phyloP scores from a whole-genome alignment of 1,140 invertebrate genomes.

The Lasioglossum baleicum region DNA sequence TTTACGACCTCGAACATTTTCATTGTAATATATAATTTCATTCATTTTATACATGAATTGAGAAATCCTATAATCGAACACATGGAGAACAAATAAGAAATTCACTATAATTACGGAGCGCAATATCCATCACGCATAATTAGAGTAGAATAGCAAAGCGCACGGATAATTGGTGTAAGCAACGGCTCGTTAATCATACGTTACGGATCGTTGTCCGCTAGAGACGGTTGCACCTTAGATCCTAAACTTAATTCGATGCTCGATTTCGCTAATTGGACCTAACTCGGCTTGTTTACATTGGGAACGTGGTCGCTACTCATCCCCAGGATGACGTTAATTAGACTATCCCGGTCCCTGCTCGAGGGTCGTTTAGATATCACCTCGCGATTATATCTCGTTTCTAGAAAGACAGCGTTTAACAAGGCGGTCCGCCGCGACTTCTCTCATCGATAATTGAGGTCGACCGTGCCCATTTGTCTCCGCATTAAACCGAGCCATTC shows the following conservation, averaged over 20 bases:
- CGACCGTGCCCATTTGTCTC: conserved; percentile 58
- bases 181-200: not conserved
- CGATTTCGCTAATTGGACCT: conserved; percentile 55
- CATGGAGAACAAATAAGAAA: too few relatives aligned
- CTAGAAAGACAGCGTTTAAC: conserved; percentile 55
- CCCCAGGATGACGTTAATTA: conserved; percentile 62
- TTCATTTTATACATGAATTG: too few relatives aligned
- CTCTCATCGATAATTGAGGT: conserved; percentile 57
- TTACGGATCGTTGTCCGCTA: not conserved
- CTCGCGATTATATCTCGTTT: conserved; percentile 49
- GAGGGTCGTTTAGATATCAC: conserved; percentile 53
- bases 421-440: conserved; percentile 43
- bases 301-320: conserved; percentile 26
- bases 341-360: conserved; percentile 37
- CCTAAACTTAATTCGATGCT: conserved; percentile 44
- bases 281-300: conserved; percentile 45
- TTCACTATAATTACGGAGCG: not conserved
- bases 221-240: conserved; percentile 9
- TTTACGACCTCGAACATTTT: too few relatives aligned
- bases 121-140: not conserved
- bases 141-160: not conserved
- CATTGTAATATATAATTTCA: too few relatives aligned
- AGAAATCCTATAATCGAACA: too few relatives aligned
- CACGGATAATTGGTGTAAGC: not conserved
- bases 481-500: conserved; percentile 39